Evolutionary conservation across 2,113 vertebrate genomes (phyloP).

Genomic region (Anthoscopus minutus): DNA sequence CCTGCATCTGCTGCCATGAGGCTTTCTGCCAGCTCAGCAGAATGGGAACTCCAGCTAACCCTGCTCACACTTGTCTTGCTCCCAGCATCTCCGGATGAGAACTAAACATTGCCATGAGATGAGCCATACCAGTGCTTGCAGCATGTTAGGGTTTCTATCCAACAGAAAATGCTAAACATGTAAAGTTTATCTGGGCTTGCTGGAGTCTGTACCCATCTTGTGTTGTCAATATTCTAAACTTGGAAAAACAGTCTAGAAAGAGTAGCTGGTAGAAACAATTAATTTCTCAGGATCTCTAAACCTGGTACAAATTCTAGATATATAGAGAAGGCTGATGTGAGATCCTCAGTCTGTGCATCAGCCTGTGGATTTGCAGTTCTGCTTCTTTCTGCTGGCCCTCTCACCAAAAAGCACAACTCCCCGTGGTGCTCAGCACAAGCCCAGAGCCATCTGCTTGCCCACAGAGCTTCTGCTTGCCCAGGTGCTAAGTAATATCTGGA

Average conservation of each 20-base stretch:
- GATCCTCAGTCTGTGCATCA: not conserved
- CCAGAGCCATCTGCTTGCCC: not conserved
- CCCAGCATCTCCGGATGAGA: constrained; percentile 23
- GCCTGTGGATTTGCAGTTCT: not conserved
- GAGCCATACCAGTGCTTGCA: not conserved
- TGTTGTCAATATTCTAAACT: not conserved
- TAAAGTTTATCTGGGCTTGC: not conserved
- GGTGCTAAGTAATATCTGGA: not conserved
- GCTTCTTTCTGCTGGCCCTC: not conserved
- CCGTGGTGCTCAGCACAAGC: not conserved
- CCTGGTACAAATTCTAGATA: not conserved
- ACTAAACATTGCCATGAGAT: not conserved
- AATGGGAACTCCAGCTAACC: constrained; percentile 36
- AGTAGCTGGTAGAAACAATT: not conserved
- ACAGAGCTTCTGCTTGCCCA: too few relatives aligned
- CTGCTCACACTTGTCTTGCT: constrained; percentile 37
- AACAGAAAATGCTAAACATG: not conserved
- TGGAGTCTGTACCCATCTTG: not conserved
- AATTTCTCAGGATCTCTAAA: not conserved
- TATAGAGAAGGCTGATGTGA: not conserved
- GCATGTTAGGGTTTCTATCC: not conserved
- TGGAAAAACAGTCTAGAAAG: not conserved
- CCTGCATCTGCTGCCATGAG: constrained; percentile 9
- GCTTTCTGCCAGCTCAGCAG: constrained; percentile 50
- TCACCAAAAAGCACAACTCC: not conserved